Evolutionary conservation across 1,140 invertebrate species (phyloP).

Genomic region (Acyrthosiphon pisum): DNA sequence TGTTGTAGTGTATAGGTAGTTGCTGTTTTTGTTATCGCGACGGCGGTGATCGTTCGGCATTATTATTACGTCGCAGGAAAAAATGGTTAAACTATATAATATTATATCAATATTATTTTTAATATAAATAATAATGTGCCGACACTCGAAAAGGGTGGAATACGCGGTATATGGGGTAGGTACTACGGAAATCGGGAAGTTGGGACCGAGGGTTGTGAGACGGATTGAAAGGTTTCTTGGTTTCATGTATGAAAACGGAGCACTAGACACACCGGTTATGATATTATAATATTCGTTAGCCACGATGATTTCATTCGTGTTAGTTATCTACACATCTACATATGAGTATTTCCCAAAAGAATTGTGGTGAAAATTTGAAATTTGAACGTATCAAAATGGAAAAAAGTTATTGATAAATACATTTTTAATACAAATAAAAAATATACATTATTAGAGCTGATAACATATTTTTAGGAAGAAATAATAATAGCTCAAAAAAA

Average conservation of each 20-base stretch:
- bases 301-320: too few relatives aligned
- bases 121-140: not conserved
- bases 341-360: not conserved
- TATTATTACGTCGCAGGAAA: not conserved
- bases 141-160: not conserved
- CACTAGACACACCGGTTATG: too few relatives aligned
- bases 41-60: not conserved
- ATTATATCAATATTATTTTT: not conserved
- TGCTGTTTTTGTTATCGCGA: slow-evolving; percentile 22
- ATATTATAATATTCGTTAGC: too few relatives aligned
- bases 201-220: too few relatives aligned
- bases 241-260: not conserved
- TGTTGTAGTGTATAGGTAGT: not conserved
- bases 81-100: not conserved
- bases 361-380: not conserved
- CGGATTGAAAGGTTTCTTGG: not conserved
- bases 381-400: not conserved
- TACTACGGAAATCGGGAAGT: not conserved
- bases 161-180: too few relatives aligned
- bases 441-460: too few relatives aligned
- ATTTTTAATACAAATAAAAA: not conserved
- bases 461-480: too few relatives aligned
- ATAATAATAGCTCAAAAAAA: too few relatives aligned
- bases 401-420: not conserved
- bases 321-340: not conserved